Evolutionary conservation across 2,113 vertebrate species (phyloP).

Genomic region (Cheirogaleus medius): DNA sequence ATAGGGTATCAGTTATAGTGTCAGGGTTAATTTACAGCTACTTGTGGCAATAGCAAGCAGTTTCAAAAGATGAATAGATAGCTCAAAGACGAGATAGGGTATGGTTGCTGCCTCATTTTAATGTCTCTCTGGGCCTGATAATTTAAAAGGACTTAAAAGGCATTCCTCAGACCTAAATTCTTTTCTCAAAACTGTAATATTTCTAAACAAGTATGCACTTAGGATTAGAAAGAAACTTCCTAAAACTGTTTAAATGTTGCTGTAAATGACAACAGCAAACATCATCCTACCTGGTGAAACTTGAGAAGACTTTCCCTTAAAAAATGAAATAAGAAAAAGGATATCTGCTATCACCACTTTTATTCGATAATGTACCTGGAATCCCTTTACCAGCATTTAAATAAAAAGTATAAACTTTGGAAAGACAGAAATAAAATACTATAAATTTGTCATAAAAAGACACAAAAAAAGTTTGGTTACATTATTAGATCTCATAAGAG

Average conservation of each 20-base stretch:
- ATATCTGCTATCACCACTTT: not conserved
- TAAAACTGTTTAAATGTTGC: not conserved
- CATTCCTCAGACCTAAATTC: too few relatives aligned
- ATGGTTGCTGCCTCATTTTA: too few relatives aligned
- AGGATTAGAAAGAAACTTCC: not conserved
- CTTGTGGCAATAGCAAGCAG: too few relatives aligned
- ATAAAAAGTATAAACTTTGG: not conserved
- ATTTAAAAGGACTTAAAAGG: too few relatives aligned
- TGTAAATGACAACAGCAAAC: not conserved
- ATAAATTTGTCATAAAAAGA: not conserved
- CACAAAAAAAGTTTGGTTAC: not conserved
- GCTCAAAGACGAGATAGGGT: too few relatives aligned
- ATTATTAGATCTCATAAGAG: not conserved
- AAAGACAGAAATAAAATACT: not conserved
- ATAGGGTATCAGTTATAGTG: too few relatives aligned
- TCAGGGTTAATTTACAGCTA: too few relatives aligned
- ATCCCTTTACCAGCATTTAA: not conserved
- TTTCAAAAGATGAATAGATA: too few relatives aligned
- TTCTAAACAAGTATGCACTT: not conserved
- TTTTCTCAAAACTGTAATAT: not conserved
- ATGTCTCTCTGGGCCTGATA: too few relatives aligned
- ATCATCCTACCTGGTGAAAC: not conserved
- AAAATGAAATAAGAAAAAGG: not conserved
- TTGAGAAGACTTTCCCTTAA: not conserved
- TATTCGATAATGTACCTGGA: not conserved